A percentile compares a stretch with the other conserved stretches of the same genome.
phyloP scores from a whole-genome alignment of 2,113 vertebrate species.

The Scatophagus argus region DNA sequence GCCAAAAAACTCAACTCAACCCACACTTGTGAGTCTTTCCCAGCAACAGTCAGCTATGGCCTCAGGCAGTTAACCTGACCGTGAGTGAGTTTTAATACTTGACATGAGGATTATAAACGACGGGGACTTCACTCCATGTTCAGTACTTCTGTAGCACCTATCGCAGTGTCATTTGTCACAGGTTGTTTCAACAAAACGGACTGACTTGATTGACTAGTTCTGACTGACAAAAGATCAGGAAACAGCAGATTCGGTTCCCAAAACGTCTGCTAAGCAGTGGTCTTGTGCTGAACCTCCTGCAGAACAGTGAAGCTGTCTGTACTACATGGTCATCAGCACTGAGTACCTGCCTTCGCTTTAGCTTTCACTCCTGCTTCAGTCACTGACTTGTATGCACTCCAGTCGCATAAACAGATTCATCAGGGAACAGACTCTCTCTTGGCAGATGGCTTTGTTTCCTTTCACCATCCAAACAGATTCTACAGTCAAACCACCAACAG shows the following conservation, averaged over 20 bases:
- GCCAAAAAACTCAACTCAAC: not conserved
- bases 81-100: conserved; percentile 50
- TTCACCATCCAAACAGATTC: conserved; percentile 31
- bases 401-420: conserved; percentile 24
- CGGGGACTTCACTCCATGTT: conserved; percentile 35
- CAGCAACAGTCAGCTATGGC: conserved; percentile 40
- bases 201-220: conserved; percentile 22
- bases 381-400: not conserved
- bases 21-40: conserved; percentile 40
- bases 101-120: conserved; percentile 49
- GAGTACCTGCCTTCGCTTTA: not conserved
- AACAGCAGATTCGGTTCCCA: conserved; percentile 17
- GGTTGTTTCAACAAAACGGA: conserved; percentile 40
- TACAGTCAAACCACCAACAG: conserved; percentile 42
- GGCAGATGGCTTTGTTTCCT: conserved; percentile 18
- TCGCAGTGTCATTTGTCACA: conserved; percentile 57
- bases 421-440: not conserved
- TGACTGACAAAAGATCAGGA: conserved; percentile 26
- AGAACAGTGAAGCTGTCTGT: not conserved
- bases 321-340: not conserved
- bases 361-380: conserved; percentile 9
- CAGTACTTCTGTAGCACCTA: conserved; percentile 45
- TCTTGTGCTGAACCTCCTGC: not conserved
- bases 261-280: not conserved
- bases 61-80: conserved; percentile 61